Evolutionary conservation across 2,113 vertebrate species (phyloP).

Genomic region (Larimichthys crocea): DNA sequence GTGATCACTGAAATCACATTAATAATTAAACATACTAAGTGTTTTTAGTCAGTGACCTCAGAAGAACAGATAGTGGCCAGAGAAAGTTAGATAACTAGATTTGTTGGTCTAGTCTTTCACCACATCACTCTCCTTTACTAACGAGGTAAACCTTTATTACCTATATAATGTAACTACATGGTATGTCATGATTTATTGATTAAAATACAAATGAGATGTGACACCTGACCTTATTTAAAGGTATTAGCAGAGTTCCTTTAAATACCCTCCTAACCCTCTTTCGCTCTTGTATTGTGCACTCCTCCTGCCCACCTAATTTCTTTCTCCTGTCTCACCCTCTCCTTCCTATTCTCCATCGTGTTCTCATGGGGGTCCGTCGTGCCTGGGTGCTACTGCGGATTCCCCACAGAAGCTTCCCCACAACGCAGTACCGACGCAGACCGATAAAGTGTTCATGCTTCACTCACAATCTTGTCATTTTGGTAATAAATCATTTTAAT

Average conservation of each 20-base stretch:
- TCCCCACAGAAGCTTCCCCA: no score
- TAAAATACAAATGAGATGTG: conserved; percentile 4
- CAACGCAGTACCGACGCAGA: no score
- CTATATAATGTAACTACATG: not conserved
- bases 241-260: no score
- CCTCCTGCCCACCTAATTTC: no score
- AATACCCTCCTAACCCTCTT: no score
- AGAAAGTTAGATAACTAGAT: conserved; percentile 14
- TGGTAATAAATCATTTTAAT: no score
- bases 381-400: no score
- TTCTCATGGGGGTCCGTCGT: no score
- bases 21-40: not conserved
- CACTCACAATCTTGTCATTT: no score
- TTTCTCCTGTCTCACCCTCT: no score
- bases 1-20: not conserved
- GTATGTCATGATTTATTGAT: conserved; percentile 18
- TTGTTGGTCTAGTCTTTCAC: conserved; percentile 14
- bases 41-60: conserved; percentile 12
- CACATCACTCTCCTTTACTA: conserved; percentile 1
- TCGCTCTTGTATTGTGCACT: not conserved
- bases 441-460: no score
- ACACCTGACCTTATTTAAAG: conserved; percentile 1
- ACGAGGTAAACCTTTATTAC: conserved; percentile 15
- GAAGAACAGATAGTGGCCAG: not conserved
- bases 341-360: no score